A percentile compares a stretch with the other conserved stretches of the same genome.
These are phyloP conservation scores for Cheumatopsyche charites DNA, from an alignment of 1,140 invertebrate species.

Conservation along the genomic window DNA sequence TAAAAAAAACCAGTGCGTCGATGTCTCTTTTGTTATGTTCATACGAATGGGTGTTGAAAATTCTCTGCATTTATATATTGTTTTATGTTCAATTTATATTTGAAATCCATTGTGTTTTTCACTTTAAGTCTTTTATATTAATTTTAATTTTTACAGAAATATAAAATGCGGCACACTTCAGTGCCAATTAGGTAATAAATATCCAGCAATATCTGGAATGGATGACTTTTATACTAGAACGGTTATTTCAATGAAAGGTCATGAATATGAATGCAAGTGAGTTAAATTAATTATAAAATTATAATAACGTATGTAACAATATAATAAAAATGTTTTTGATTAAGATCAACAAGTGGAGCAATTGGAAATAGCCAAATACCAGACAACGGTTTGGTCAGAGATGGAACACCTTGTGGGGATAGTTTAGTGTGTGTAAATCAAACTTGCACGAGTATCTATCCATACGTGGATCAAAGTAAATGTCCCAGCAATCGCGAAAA, in stretches of 20 bases:
- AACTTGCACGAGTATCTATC: slow-evolving; percentile 83
- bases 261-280: slow-evolving; percentile 92
- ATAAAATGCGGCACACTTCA: slow-evolving; percentile 88
- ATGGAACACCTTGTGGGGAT: slow-evolving; percentile 91
- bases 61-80: background rate
- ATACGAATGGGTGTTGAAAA: background rate
- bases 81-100: background rate
- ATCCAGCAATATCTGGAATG: slow-evolving; percentile 76
- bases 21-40: background rate
- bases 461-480: slow-evolving; percentile 79
- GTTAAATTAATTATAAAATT: slow-evolving; percentile 54
- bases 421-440: slow-evolving; percentile 93
- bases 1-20: slow-evolving; percentile 10
- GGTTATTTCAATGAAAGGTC: slow-evolving; percentile 82
- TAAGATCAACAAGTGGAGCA: slow-evolving; percentile 72
- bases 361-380: slow-evolving; percentile 69
- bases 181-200: slow-evolving; percentile 82
- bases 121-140: background rate
- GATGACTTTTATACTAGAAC: slow-evolving; percentile 84
- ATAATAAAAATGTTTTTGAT: background rate
- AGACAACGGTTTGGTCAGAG: slow-evolving; percentile 78
- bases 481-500: slow-evolving; percentile 89
- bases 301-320: too few species aligned
- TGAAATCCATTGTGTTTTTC: background rate
- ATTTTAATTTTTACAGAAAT: slow-evolving; percentile 68